Base-by-base conservation (phyloP, 1,140 invertebrate species). In the Chironomus tepperi region DNA sequence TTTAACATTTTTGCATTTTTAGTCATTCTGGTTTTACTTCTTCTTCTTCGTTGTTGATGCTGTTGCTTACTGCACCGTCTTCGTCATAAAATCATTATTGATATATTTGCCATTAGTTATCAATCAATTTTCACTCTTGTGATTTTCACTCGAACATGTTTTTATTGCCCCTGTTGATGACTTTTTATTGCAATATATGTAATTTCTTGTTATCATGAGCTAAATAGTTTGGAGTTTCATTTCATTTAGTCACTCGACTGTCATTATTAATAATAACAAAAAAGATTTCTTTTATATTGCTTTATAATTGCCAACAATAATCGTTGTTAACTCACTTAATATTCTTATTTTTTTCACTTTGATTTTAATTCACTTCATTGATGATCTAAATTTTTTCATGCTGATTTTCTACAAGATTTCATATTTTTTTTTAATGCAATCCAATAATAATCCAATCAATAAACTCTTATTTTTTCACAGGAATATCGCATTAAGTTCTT, bases 121-220 rank as follows among this genome's bases (percentile, higher is more conserved):
- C 47, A 57, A 15, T 57, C 47, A 57, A 57, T 57, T 57, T 57
- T 57, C 47, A 57, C 47, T 57, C 12, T 57, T 5, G 47, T n/a
- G 12, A 57, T 57, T 57, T 57, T 57, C 47, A 57, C 47, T 57
- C 10, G n/a, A 57, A 57, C 47, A 57, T n/a, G 47, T 57, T 57
- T n/a, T 57, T 57, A 57, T n/a, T 57, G 47, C 47, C 5, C 47
- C 24, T n/a, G 24, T 34, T 34, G 24, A 34, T 57, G 47, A 57
- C 12, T 57, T 57, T 57, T 57, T 57, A 57, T 57, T 57, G 47
- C 12, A 70, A 1, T 70, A 19, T 18, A 18, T 70, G 65, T 70
- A 70, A 70, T 70, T 70, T 70, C 16, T 70, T 9, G 8, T 70
- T 21, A 57, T 57, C n/a, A 70, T 70, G 65, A 57, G 47, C 47